Base-by-base conservation (phyloP, 2,797 vertebrate species). In the Poecilia gillii region DNA sequence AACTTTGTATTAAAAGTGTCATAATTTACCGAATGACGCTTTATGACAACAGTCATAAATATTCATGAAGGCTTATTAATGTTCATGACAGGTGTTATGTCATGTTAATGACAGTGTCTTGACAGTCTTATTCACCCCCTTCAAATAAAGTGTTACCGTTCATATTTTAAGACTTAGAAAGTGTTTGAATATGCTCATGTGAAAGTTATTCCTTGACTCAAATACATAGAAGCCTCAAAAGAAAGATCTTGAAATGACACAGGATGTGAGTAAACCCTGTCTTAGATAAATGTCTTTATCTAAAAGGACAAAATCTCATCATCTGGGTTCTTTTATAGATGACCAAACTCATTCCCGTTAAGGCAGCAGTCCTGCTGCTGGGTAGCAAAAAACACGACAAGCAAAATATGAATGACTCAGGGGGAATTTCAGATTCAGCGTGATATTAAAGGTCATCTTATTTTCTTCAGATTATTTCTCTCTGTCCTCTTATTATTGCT, bases 391-490 rank as follows among this genome's bases (percentile, higher is more conserved):
- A 90, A 85, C n/a, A 88, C 33, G 76, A 78, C 84, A 91, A 92
- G 91, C 84, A 86, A 79, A 81, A 88, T 87, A 81, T 78, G 53
- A 81, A 78, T 3, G 33, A 16, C 79, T 85, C 78, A 0, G 68
- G 80, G 78, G 79, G 51, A 76, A 84, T 83, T 79, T 13, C 76
- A 55, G 77, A 83, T 85, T 70, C 68, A 3, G 31, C 55, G 25
- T 72, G 74, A 90, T 90, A 89, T 85, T 88, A 88, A 90, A 93
- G 90, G 88, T 92, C 88, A 91, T 80, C 85, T 88, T 75, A 90
- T 91, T 89, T 84, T 77, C 49, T 74, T 88, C 74, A 74, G 79
- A 86, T 89, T 85, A 87, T 82, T 71, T 84, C 68, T 71, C 80
- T 55, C 57, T 41, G 59, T 83, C 74, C 80, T 90, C 77, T 87